Conservation (phyloP, 1,140 invertebrate genomes). For the Neotoxoptera formosana region DNA sequence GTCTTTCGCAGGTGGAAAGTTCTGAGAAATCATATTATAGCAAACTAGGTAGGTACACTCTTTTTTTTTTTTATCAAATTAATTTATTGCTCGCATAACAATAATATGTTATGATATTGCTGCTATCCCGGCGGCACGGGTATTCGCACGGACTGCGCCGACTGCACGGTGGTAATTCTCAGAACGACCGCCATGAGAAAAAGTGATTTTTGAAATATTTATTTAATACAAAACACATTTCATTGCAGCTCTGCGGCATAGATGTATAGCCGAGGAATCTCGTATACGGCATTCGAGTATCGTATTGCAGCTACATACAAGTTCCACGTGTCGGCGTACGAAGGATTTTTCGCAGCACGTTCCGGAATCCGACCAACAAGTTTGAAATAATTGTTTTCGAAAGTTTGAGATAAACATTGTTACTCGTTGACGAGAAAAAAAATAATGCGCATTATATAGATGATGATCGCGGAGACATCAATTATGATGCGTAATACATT, state of each 20-base stretch:
- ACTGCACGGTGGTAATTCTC: background rate
- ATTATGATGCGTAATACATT: background rate
- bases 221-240: constrained; percentile 15
- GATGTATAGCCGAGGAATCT: background rate
- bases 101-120: background rate
- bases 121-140: background rate
- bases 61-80: background rate
- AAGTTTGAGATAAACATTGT: background rate
- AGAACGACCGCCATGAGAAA: background rate
- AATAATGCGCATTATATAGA: background rate
- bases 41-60: background rate
- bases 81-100: background rate
- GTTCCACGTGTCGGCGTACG: background rate
- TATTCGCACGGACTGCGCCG: background rate
- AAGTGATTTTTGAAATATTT: background rate
- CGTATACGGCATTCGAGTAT: background rate
- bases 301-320: background rate
- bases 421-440: background rate
- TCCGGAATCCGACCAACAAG: background rate
- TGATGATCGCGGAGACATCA: background rate
- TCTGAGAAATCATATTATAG: background rate
- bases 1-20: background rate
- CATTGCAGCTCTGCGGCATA: background rate
- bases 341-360: background rate
- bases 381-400: constrained; percentile 5